phyloP scores from a whole-genome alignment of 2,113 vertebrate genomes.

The Zingel zingel region DNA sequence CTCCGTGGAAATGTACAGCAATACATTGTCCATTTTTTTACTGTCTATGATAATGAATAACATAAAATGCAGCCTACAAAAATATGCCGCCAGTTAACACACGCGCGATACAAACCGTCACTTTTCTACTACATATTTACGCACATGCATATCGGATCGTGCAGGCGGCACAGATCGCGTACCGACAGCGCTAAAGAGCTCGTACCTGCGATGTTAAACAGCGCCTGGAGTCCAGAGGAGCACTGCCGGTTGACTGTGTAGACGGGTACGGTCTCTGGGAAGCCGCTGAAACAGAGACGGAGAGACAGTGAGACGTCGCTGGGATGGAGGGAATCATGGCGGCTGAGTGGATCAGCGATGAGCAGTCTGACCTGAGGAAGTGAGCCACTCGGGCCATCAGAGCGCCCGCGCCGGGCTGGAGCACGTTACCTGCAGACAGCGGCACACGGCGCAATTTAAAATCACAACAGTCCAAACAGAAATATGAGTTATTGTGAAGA shows the following conservation, averaged over 20 bases:
- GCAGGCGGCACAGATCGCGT: too few relatives aligned
- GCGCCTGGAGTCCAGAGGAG: conserved; percentile 93
- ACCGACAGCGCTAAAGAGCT: too few relatives aligned
- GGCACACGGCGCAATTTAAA: background rate
- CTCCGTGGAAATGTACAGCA: too few relatives aligned
- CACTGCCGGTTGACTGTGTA: conserved; percentile 92
- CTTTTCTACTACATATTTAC: too few relatives aligned
- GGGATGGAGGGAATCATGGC: background rate
- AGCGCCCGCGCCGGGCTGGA: conserved; percentile 93
- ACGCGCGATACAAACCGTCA: too few relatives aligned
- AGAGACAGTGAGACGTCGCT: background rate
- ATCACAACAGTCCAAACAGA: too few relatives aligned
- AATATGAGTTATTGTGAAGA: too few relatives aligned
- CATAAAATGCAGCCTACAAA: too few relatives aligned
- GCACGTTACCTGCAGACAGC: conserved; percentile 88
- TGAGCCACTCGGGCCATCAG: conserved; percentile 89
- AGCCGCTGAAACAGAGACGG: conserved; percentile 83
- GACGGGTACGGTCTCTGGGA: conserved; percentile 91
- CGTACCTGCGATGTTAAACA: conserved; percentile 90
- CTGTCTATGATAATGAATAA: too few relatives aligned
- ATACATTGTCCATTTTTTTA: too few relatives aligned
- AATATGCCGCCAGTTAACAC: too few relatives aligned
- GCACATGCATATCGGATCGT: too few relatives aligned
- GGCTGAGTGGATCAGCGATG: background rate
- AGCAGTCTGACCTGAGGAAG: conserved; percentile 87